Evolutionary conservation across 92 coral and sea anemone species (phyloP), one percentile per base, ranked within the genome.

Genomic region (Zoanthus sansibaricus): DNA sequence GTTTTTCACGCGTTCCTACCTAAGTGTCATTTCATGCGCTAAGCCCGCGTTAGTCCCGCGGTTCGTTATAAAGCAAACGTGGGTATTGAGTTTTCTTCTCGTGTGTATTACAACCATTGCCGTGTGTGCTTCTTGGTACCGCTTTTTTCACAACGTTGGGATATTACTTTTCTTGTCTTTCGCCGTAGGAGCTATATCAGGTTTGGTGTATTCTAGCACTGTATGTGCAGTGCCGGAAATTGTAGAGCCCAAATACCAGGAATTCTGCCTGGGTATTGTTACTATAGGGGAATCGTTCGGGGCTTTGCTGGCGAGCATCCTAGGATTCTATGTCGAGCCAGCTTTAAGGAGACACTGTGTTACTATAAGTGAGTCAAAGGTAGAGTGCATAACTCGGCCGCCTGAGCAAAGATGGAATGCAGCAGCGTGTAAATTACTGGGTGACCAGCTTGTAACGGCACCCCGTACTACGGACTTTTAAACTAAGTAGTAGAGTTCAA

Each of bases 221-320:
- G 90, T 95, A 3, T 90, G 96, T 33, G 82, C 93, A 5, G 88
- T 95, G 7, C 94, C 91, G 33, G 88, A 90, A 11, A 46, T 77
- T 6, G 90, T 93, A 3, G 98, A 95, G 49, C 96, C 98, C 17
- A 82, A 93, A 31, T 91, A 95, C 84, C 92, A 48, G 67, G 98
- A 95, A 83, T 95, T 95, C 77, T 93, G 92, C 78, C 51, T 95
- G 70, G 98, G 98, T 12, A 70, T 95, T 49, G 94, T 95, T 0
- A 87, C 94, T 5, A 69, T 89, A 0, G 98, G 98, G 5, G 94
- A 84, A 44, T 87, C 92, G 1, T 58, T 88, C 2, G 98, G 98
- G 1, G 91, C 95, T 0, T 66, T 95, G 44, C n/a, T 95, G 37
- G 98, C 94, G 8, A 87, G 94, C 31, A 84, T 95, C 37, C 75